phyloP scores from a whole-genome alignment of 2,888 invertebrate genomes.

The Neoascia interrupta region DNA sequence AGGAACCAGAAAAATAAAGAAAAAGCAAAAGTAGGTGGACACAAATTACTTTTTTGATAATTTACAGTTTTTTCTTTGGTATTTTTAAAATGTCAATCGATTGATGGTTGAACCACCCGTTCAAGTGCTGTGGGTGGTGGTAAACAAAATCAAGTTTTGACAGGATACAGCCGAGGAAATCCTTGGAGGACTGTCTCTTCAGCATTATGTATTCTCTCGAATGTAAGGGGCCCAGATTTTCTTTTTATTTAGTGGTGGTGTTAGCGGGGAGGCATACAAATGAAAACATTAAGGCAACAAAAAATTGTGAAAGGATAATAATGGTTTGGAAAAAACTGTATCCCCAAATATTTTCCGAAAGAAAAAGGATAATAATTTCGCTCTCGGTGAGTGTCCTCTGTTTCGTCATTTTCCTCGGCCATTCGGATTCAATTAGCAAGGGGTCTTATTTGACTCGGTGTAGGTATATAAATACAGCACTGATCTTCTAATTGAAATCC shows the following conservation, averaged over 20 bases:
- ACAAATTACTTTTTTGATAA: too few species aligned
- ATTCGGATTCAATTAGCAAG: conserved; percentile 59
- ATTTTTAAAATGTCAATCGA: conserved; percentile 41
- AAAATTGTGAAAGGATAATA: conserved; percentile 21
- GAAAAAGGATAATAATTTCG: conserved; percentile 20
- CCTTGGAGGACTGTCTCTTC: not conserved
- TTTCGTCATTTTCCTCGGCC: conserved; percentile 7
- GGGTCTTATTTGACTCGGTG: conserved; percentile 24
- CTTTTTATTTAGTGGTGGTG: not conserved
- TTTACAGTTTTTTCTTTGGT: not conserved
- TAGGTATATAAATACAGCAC: conserved; percentile 23
- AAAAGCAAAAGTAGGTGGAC: conserved; percentile 55
- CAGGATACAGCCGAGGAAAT: conserved; percentile 3
- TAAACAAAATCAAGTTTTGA: conserved; percentile 34
- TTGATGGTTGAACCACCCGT: conserved; percentile 9
- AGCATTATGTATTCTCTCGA: conserved; percentile 14
- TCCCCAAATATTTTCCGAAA: not conserved
- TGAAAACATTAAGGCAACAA: conserved; percentile 11
- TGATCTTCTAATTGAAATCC: conserved; percentile 51
- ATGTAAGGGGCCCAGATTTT: conserved; percentile 29
- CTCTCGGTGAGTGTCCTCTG: conserved; percentile 3
- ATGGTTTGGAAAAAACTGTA: not conserved
- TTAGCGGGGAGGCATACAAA: not conserved
- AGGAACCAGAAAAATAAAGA: conserved; percentile 22
- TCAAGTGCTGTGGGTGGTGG: not conserved